Percentiles rank a stretch among this genome's conserved stretches.
Conservation (phyloP, 2,888 invertebrate species). For the Argyresthia goedartella region DNA sequence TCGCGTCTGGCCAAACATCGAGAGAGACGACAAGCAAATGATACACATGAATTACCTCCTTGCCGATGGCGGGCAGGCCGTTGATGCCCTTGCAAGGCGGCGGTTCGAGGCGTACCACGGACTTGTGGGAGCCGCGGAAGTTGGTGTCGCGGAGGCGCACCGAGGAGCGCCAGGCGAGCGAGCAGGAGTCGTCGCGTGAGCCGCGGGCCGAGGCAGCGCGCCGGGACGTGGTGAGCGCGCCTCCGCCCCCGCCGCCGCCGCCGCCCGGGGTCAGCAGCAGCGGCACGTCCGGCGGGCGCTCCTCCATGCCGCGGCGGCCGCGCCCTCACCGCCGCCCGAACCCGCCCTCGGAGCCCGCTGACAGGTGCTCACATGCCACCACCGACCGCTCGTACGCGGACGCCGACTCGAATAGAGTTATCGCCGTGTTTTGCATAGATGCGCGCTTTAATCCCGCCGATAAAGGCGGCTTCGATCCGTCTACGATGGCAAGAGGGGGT, state of each 20-base stretch:
- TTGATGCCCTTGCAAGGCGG: slow-evolving; percentile 75
- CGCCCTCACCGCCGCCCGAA: slow-evolving; percentile 70
- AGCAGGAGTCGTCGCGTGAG: slow-evolving; percentile 51
- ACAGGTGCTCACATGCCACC: slow-evolving; percentile 62
- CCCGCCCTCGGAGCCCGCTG: slow-evolving; percentile 57
- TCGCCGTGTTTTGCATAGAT: slow-evolving; percentile 68
- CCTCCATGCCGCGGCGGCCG: slow-evolving; percentile 69
- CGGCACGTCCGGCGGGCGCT: slow-evolving; percentile 67
- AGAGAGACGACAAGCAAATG: too few relatives aligned
- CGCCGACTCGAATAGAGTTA: slow-evolving; percentile 57
- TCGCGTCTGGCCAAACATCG: too few relatives aligned
- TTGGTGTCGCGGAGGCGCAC: slow-evolving; percentile 75
- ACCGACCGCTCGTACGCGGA: slow-evolving; percentile 57
- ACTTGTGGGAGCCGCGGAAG: slow-evolving; percentile 73
- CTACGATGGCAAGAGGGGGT: slow-evolving; percentile 25
- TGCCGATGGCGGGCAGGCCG: slow-evolving; percentile 68
- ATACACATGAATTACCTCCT: slow-evolving; percentile 62
- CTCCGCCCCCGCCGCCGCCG: slow-evolving; percentile 24
- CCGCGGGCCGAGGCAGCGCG: slow-evolving; percentile 52
- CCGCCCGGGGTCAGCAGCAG: slow-evolving; percentile 54
- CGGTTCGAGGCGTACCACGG: slow-evolving; percentile 74
- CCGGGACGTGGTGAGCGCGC: slow-evolving; percentile 50
- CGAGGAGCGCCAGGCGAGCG: slow-evolving; percentile 74
- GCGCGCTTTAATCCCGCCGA: slow-evolving; percentile 31
- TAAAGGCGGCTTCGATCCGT: slow-evolving; percentile 25